Evolutionary conservation across 2,797 vertebrate species (phyloP), one percentile per base, ranked within the genome.

Genomic region (Austrolebias charrua): DNA sequence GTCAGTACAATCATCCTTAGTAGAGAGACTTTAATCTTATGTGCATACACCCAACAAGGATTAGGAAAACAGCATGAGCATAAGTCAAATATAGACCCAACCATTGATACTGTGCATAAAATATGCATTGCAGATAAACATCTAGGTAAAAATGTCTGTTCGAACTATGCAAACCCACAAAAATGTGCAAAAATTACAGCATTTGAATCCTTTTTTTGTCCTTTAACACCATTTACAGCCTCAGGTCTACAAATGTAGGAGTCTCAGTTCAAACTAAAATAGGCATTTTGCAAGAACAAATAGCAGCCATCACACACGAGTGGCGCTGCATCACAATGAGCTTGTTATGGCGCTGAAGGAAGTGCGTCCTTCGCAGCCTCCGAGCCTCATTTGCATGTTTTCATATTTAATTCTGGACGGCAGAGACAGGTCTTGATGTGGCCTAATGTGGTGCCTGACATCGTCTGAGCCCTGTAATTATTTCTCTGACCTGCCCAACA

Each of bases 371-470:
- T 60, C 4, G 58, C 72, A 66, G 70, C 63, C 60, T 40, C 54
- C 38, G 72, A 64, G 75, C 70, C 84, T 91, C 83, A 92, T 92
- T 92, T 91, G 90, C 91, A 91, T 91, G 74, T 86, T 88, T 91
- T 86, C 80, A 86, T 88, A 88, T 88, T 88, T 89, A 90, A 90
- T 91, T 90, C 84, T 75, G 82, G 87, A 79, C 84, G 76, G 79
- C 69, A 72, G 70, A 90, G 89, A 87, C 89, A 76, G 85, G 79
- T 86, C 85, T 89, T 91, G 87, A 92, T 90, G 85, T 80, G 89
- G 86, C 89, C 88, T 92, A 91, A 91, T 90, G 79, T 85, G 82
- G 82, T 51, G 78, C 65, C 89, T 90, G 91, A 91, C 91, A 91
- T 86, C 66, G 84, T 75, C 75, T 52, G 71, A 86, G 82, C 83